Evolutionary conservation across 1,140 invertebrate genomes (phyloP), one percentile per base, ranked within the genome.

Genomic region (Rhagoletis pomonella): DNA sequence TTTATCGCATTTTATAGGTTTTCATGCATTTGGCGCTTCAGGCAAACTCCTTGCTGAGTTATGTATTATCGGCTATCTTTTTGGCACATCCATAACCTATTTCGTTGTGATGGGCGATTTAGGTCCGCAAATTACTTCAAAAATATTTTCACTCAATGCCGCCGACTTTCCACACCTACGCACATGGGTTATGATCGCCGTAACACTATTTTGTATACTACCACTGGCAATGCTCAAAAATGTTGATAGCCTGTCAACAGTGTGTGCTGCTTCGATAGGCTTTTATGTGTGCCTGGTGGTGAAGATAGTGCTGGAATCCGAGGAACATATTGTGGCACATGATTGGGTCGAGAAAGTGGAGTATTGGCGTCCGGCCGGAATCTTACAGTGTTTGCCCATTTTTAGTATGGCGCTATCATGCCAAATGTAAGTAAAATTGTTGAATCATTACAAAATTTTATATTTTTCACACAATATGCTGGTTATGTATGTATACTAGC

Each of bases 71-170:
- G 97, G 98, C 3, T 98, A 99, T 91, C 94, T 99, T 77, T 94
- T 99, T 91, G 98, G 98, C 10, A 99, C 98, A 0, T 97, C 98
- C 90, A 97, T 99, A 87, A 98, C 98, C 9, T 99, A 98, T 92
- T 98, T 99, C 94, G 98, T 99, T n/a, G 98, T 99, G 12, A 97
- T 99, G 88, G 98, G 98, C 5, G 98, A 99, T 93, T 94, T 99
- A 42, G 98, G 97, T 14, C 98, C 98, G 88, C 96, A 96, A 89
- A 98, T 99, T 88, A 94, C 99, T 65, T 95, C 96, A 1, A 97
- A 98, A 93, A 94, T 97, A 85, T 95, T 98, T 73, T 95, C 96
- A 64, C 94, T 97, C 29, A 95, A 96, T 90, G 96, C 96, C 88
- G 96, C 95, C 77, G 94, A 96, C 88, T 95, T 90, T 67, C 42